Percentiles rank a stretch among this genome's conserved stretches.
phyloP scores from a whole-genome alignment of 2,888 invertebrate genomes.

The Gisinianus flammeolus region DNA sequence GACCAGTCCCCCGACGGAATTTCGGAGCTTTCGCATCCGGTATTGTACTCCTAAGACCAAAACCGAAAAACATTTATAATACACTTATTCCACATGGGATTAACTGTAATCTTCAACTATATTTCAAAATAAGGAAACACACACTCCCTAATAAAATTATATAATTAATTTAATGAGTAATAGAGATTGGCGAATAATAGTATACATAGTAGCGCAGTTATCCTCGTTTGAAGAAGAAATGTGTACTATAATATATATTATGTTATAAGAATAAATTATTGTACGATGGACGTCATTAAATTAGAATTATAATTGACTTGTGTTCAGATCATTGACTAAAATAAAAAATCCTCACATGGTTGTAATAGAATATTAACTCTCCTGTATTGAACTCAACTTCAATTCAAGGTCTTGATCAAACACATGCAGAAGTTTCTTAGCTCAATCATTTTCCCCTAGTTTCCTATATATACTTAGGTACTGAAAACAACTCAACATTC shows the following conservation, averaged over 20 bases:
- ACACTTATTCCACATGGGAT: neutral
- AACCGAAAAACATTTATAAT: constrained; percentile 15
- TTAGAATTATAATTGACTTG: neutral
- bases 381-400: constrained; percentile 7
- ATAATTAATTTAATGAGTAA: too few relatives aligned
- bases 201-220: too few relatives aligned
- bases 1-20: constrained; percentile 56
- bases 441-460: neutral
- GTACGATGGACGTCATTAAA: neutral
- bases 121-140: too few relatives aligned
- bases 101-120: too few relatives aligned
- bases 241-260: neutral
- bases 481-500: neutral
- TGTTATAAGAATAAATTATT: neutral
- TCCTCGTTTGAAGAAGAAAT: too few relatives aligned
- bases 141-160: too few relatives aligned
- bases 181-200: too few relatives aligned
- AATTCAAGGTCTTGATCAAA: constrained; percentile 32
- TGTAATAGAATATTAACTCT: neutral
- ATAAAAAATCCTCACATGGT: constrained; percentile 11
- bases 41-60: constrained; percentile 38
- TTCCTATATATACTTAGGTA: neutral
- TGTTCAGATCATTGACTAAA: neutral
- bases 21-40: constrained; percentile 56
- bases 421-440: neutral